phyloP scores from a whole-genome alignment of 2,797 vertebrate genomes.

The Vultur gryphus region DNA sequence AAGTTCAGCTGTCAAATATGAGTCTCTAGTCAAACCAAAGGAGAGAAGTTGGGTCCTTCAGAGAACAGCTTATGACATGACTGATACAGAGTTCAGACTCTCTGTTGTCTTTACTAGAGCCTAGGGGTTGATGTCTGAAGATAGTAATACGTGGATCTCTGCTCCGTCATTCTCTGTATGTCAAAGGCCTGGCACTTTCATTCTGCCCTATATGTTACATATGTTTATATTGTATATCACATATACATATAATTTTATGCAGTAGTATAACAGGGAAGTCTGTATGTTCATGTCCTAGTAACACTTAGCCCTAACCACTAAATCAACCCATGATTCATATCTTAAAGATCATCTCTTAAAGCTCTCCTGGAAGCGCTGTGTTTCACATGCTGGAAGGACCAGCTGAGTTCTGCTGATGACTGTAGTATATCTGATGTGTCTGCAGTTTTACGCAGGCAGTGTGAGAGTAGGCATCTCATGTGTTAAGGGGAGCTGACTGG shows the following conservation, averaged over 20 bases:
- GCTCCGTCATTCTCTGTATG: not conserved
- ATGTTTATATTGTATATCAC: not conserved
- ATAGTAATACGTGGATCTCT: not conserved
- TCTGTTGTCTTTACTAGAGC: not conserved
- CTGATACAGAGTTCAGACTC: not conserved
- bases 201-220: not conserved
- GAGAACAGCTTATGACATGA: not conserved
- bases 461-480: not conserved
- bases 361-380: not conserved
- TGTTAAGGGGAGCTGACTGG: not conserved
- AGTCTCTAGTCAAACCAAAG: not conserved
- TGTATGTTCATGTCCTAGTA: not conserved
- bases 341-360: not conserved
- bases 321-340: not conserved
- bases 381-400: not conserved
- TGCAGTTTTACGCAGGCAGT: not conserved
- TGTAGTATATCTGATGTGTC: not conserved
- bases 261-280: not conserved
- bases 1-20: not conserved
- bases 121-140: not conserved
- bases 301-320: not conserved
- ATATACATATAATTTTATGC: not conserved
- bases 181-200: not conserved
- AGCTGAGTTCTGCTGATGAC: not conserved
- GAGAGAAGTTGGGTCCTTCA: not conserved